Evolutionary conservation across 2,888 invertebrate genomes (phyloP).

Genomic region (Escarpia spicata): DNA sequence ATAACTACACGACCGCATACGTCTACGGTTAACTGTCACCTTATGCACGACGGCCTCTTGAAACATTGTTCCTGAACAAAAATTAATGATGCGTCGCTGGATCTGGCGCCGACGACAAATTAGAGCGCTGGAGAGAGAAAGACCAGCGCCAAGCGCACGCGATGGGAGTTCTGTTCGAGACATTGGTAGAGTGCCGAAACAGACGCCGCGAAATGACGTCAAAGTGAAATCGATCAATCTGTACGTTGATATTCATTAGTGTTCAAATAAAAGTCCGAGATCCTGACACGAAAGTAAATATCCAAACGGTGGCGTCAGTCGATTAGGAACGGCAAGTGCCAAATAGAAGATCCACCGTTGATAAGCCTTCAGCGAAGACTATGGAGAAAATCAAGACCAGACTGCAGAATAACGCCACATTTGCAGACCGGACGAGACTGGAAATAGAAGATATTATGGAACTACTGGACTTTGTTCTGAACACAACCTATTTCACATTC

Average conservation of each 20-base stretch:
- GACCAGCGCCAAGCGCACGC: background rate
- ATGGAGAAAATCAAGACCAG: no score
- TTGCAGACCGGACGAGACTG: background rate
- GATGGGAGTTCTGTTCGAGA: background rate
- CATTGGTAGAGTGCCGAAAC: background rate
- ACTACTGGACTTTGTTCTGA: no score
- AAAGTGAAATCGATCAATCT: background rate
- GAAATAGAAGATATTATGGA: no score
- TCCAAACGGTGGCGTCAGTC: background rate
- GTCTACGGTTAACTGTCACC: no score
- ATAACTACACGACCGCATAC: background rate
- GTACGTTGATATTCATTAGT: background rate
- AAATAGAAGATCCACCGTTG: background rate
- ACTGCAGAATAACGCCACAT: background rate
- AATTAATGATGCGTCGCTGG: background rate
- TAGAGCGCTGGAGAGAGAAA: background rate
- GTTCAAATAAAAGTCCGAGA: background rate
- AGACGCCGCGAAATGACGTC: background rate
- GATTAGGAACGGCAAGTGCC: background rate
- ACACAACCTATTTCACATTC: no score
- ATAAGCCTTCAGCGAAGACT: no score
- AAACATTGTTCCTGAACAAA: background rate
- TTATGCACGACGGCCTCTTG: no score
- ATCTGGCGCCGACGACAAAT: background rate
- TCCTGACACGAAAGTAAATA: background rate